Conservation (phyloP, 2,888 invertebrate species). For the Amphimallon solstitiale region DNA sequence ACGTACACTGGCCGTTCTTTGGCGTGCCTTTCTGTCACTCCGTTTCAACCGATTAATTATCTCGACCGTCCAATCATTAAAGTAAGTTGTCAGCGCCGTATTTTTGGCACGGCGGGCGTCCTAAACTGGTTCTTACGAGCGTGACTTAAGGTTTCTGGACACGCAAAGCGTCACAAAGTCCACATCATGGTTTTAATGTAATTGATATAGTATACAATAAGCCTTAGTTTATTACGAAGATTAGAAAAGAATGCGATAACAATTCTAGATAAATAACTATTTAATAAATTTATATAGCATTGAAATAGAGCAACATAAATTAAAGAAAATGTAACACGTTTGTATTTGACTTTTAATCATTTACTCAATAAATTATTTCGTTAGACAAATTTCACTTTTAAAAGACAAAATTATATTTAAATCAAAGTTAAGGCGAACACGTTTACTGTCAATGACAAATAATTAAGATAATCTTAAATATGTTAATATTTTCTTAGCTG, state of each 20-base stretch:
- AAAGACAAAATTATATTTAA: too few relatives aligned
- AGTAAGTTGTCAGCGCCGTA: conserved; percentile 34
- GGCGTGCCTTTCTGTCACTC: conserved; percentile 32
- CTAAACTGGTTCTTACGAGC: conserved; percentile 20
- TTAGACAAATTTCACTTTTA: too few relatives aligned
- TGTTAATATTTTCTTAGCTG: too few relatives aligned
- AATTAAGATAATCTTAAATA: too few relatives aligned
- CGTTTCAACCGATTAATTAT: conserved; percentile 35
- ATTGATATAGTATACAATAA: conserved; percentile 8
- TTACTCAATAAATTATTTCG: too few relatives aligned
- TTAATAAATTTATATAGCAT: too few relatives aligned
- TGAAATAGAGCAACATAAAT: too few relatives aligned
- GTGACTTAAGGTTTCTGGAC: conserved; percentile 25
- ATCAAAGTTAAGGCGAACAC: too few relatives aligned
- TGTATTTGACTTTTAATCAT: too few relatives aligned
- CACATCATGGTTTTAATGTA: conserved; percentile 14
- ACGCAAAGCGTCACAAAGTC: conserved; percentile 16
- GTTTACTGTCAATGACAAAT: too few relatives aligned
- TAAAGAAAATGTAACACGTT: too few relatives aligned
- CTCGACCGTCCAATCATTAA: conserved; percentile 35
- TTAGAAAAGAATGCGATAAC: background rate
- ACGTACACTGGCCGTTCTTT: conserved; percentile 30
- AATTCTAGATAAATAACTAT: too few relatives aligned
- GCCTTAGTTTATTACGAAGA: background rate
- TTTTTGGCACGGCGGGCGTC: conserved; percentile 20